Percentiles rank a stretch among this genome's conserved stretches.
Evolutionary conservation across 2,113 vertebrate species (phyloP).

Genomic region (Naja naja): DNA sequence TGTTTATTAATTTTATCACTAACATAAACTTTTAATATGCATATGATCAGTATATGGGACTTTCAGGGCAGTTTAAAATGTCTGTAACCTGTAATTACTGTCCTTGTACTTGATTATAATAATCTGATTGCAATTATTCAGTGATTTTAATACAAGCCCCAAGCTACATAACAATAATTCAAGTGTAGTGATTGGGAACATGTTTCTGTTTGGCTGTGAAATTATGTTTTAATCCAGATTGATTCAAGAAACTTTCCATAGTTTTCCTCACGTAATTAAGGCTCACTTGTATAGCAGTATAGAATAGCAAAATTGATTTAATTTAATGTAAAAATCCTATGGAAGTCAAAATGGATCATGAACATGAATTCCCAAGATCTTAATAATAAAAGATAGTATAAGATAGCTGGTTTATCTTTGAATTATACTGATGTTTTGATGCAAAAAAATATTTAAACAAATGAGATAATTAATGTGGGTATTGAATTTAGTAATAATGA

Average conservation of each 20-base stretch:
- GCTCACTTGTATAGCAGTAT: constrained; percentile 81
- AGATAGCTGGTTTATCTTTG: constrained; percentile 48
- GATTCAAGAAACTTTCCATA: constrained; percentile 77
- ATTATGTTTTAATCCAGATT: constrained; percentile 88
- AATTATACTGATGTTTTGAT: constrained; percentile 35
- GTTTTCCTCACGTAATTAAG: constrained; percentile 82
- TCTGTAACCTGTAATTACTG: constrained; percentile 99
- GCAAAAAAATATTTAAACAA: constrained; percentile 1
- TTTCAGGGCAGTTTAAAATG: constrained; percentile 93
- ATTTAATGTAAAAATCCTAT: constrained; percentile 78
- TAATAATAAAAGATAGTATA: constrained; percentile 64
- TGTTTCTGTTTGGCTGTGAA: constrained; percentile 96
- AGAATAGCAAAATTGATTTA: constrained; percentile 84
- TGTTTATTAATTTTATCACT: constrained; percentile 99
- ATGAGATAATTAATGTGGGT: not conserved
- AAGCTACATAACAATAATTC: constrained; percentile 99
- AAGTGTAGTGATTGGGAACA: constrained; percentile 94
- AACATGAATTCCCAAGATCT: constrained; percentile 67
- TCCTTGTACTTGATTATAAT: constrained; percentile 99
- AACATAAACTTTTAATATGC: constrained; percentile 99
- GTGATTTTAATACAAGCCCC: constrained; percentile 98
- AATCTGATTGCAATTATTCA: constrained; percentile 99
- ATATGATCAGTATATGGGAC: constrained; percentile 89
- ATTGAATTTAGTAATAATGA: not conserved
- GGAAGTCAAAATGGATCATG: constrained; percentile 78